Conservation (phyloP, 2,888 invertebrate genomes). For the Pilophorus perplexus region DNA sequence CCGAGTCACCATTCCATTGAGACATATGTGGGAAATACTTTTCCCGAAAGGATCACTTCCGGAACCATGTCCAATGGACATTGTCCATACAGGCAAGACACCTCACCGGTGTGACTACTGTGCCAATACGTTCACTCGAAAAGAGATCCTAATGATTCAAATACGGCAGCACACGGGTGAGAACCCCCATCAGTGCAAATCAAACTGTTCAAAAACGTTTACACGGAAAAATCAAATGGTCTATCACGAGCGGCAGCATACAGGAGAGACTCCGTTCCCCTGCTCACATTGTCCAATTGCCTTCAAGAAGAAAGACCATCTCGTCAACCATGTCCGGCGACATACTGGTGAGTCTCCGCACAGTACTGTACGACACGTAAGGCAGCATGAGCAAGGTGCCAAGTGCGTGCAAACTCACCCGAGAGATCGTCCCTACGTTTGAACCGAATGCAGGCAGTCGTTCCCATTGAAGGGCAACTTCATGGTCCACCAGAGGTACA, state of each 20-base stretch:
- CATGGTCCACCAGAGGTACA: slow-evolving; percentile 77
- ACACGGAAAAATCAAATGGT: slow-evolving; percentile 82
- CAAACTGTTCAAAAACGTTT: slow-evolving; percentile 82
- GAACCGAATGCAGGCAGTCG: slow-evolving; percentile 52
- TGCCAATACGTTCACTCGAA: slow-evolving; percentile 74
- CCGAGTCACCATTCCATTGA: slow-evolving; percentile 58
- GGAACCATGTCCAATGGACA: slow-evolving; percentile 79
- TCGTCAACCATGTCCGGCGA: slow-evolving; percentile 80
- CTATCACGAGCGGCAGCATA: slow-evolving; percentile 79
- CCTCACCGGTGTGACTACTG: slow-evolving; percentile 77
- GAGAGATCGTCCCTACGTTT: slow-evolving; percentile 78
- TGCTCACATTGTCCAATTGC: slow-evolving; percentile 83
- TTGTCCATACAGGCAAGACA: slow-evolving; percentile 70
- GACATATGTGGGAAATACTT: slow-evolving; percentile 83
- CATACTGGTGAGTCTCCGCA: slow-evolving; percentile 80
- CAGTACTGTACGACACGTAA: slow-evolving; percentile 73
- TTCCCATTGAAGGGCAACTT: slow-evolving; percentile 52
- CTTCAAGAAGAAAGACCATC: slow-evolving; percentile 81
- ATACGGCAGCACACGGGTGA: slow-evolving; percentile 64
- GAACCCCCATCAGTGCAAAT: slow-evolving; percentile 63
- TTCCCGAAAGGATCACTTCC: slow-evolving; percentile 81
- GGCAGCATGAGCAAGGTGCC: slow-evolving; percentile 58
- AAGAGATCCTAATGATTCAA: slow-evolving; percentile 73
- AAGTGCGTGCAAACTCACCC: slow-evolving; percentile 78
- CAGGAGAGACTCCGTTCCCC: slow-evolving; percentile 68